These are phyloP conservation scores for Symphodus melops DNA, from an alignment of 2,113 vertebrate genomes.

Conservation along the genomic window DNA sequence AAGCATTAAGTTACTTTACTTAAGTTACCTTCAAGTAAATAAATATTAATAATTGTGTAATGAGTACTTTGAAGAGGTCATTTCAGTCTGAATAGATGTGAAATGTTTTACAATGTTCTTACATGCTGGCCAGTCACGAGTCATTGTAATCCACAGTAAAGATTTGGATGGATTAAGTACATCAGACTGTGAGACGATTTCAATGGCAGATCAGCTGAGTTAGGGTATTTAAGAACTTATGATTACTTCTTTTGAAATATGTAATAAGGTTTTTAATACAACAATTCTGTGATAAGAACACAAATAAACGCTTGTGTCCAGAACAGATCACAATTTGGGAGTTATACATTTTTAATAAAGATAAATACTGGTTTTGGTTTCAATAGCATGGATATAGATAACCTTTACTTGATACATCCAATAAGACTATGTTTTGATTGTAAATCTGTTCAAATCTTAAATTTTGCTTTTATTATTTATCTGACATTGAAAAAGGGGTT, in stretches of 20 bases:
- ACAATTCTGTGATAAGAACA: neutral
- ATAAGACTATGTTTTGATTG: neutral
- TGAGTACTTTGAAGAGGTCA: neutral
- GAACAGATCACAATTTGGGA: neutral
- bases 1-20: neutral
- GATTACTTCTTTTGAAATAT: no score
- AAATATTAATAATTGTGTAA: neutral
- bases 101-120: neutral
- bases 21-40: neutral
- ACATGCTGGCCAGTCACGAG: neutral
- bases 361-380: no score
- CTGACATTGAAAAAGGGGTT: neutral
- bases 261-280: no score
- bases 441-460: neutral
- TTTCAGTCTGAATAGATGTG: neutral
- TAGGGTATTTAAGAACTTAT: neutral
- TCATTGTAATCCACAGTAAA: conserved; percentile 27
- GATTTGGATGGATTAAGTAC: conserved; percentile 45
- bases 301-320: neutral
- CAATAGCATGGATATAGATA: neutral
- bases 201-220: neutral
- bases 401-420: neutral
- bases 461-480: neutral
- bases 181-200: conserved; percentile 17
- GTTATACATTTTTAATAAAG: no score